Evolutionary conservation across 2,888 invertebrate genomes (phyloP).

Genomic region (Xestoiulus laeticollis): DNA sequence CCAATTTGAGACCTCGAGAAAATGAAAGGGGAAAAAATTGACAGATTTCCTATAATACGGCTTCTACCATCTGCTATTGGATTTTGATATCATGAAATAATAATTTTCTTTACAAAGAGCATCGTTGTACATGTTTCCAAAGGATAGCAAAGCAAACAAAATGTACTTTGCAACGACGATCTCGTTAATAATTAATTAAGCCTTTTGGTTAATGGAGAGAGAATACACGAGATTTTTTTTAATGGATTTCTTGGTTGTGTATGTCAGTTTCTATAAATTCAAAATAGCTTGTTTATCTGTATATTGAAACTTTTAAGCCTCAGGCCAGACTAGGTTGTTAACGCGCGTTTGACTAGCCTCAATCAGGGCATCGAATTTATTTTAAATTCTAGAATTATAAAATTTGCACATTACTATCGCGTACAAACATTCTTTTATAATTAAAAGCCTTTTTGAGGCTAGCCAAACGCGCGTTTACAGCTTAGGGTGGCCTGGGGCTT

Average conservation of each 20-base stretch:
- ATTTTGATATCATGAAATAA: not conserved
- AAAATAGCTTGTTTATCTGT: too few relatives aligned
- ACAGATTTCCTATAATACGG: constrained; percentile 2
- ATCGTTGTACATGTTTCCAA: not conserved
- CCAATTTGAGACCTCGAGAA: not conserved
- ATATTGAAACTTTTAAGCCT: too few relatives aligned
- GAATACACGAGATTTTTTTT: not conserved
- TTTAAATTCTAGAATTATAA: too few relatives aligned
- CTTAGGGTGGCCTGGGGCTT: too few relatives aligned
- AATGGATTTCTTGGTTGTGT: not conserved
- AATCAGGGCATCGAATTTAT: too few relatives aligned
- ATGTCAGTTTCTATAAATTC: not conserved
- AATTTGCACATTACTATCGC: too few relatives aligned
- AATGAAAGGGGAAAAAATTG: not conserved
- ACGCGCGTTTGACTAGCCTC: too few relatives aligned
- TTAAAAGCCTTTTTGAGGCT: too few relatives aligned
- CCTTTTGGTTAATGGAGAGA: not conserved
- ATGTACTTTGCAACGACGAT: not conserved
- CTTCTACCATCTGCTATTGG: not conserved
- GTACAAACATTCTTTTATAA: too few relatives aligned
- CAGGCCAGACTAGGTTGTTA: too few relatives aligned
- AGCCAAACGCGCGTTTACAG: too few relatives aligned
- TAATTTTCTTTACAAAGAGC: not conserved
- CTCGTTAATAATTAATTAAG: not conserved
- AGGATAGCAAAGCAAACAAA: not conserved